phyloP scores from a whole-genome alignment of 1,140 invertebrate species.

The Drosophila melanica region DNA sequence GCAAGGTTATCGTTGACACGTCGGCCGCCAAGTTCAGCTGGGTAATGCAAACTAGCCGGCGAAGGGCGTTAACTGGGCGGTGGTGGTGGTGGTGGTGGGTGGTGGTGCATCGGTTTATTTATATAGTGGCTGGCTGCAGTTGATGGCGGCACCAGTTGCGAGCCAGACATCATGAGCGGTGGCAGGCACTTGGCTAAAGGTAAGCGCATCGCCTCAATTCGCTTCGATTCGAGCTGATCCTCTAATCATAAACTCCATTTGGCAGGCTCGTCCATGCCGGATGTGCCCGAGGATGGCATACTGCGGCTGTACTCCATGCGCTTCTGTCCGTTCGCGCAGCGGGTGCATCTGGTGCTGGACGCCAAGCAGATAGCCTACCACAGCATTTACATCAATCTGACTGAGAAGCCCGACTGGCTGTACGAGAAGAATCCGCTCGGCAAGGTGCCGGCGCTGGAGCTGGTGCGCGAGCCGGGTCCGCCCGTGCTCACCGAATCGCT shows the following conservation, averaged over 20 bases:
- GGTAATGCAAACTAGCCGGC: conserved; percentile 42
- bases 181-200: conserved; percentile 75
- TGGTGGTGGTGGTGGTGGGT: no score
- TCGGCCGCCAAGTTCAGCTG: conserved; percentile 52
- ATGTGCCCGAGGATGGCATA: conserved; percentile 87
- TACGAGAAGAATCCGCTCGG: conserved; percentile 87
- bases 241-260: not conserved
- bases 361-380: conserved; percentile 95
- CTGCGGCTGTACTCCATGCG: conserved; percentile 94
- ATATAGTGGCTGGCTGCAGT: conserved; percentile 41
- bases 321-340: conserved; percentile 95
- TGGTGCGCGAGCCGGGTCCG: conserved; percentile 86
- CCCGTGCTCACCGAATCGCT: conserved; percentile 91
- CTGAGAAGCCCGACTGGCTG: conserved; percentile 93
- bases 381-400: conserved; percentile 93
- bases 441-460: conserved; percentile 93
- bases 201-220: not conserved
- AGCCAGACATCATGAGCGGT: conserved; percentile 64
- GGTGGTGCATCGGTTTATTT: conserved; percentile 24
- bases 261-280: conserved; percentile 87
- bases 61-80: conserved; percentile 42
- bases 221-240: no score
- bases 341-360: conserved; percentile 91
- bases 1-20: conserved; percentile 11
- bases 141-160: conserved; percentile 51